These are phyloP conservation scores for Xenentodon cancila DNA, from an alignment of 2,797 vertebrate species.

Conservation along the genomic window DNA sequence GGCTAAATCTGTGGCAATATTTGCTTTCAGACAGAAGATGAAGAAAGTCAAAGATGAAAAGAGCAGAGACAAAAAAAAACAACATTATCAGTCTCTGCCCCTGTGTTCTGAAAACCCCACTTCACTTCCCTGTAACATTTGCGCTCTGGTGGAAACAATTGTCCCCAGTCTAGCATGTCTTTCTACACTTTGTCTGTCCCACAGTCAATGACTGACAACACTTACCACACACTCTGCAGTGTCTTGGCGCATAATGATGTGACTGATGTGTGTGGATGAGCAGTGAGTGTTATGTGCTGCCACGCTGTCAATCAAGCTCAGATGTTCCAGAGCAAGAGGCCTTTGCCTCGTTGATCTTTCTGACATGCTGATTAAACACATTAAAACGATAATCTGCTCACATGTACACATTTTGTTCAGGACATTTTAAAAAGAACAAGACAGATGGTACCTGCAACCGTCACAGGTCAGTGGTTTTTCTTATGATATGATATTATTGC, in stretches of 20 bases:
- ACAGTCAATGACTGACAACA: conserved; percentile 65
- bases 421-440: too few relatives aligned
- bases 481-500: not conserved
- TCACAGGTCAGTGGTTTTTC: too few relatives aligned
- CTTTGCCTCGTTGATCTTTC: conserved; percentile 22
- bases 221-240: conserved; percentile 65
- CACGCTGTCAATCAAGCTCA: conserved; percentile 60
- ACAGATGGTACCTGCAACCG: too few relatives aligned
- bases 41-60: conserved; percentile 47
- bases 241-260: conserved; percentile 66
- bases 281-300: conserved; percentile 42
- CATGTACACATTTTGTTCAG: too few relatives aligned
- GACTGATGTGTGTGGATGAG: conserved; percentile 68
- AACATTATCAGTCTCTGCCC: conserved; percentile 35
- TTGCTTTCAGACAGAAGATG: conserved; percentile 34
- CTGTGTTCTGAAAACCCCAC: conserved; percentile 52
- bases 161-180: conserved; percentile 58
- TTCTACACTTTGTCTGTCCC: conserved; percentile 32
- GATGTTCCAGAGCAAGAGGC: conserved; percentile 50
- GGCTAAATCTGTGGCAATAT: conserved; percentile 27
- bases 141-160: conserved; percentile 56
- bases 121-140: conserved; percentile 46
- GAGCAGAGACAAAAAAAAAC: not conserved
- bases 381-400: too few relatives aligned
- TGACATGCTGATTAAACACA: conserved; percentile 33